phyloP scores from a whole-genome alignment of 2,113 vertebrate genomes.

The Steatornis caripensis region DNA sequence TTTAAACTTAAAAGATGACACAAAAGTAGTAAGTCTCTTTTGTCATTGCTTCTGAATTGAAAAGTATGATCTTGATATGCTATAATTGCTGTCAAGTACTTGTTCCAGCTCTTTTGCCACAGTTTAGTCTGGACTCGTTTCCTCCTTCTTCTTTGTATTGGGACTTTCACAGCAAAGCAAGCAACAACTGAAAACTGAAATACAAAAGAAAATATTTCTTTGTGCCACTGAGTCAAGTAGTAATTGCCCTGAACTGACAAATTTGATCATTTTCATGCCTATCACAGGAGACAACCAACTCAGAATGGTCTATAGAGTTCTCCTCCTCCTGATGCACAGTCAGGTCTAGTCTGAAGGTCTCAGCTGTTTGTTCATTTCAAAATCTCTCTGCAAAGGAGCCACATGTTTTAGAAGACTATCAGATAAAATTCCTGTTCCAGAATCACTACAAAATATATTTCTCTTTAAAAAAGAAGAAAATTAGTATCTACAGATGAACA shows the following conservation, averaged over 20 bases:
- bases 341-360: neutral
- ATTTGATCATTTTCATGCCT: neutral
- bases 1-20: neutral
- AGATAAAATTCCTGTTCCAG: neutral
- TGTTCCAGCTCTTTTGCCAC: neutral
- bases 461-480: neutral
- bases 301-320: neutral
- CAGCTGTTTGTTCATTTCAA: neutral
- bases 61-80: neutral
- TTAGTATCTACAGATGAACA: neutral
- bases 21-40: neutral
- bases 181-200: neutral
- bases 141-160: neutral
- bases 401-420: neutral
- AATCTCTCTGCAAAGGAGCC: neutral
- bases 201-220: neutral
- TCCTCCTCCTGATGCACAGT: neutral
- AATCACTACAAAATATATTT: neutral
- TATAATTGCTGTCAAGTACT: neutral
- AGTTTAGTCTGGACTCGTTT: neutral
- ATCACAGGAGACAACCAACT: neutral
- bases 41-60: neutral
- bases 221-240: neutral
- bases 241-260: neutral
- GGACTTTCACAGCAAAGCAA: neutral